Conservation (phyloP, 2,888 invertebrate genomes). For the Ophion slaviceki region DNA sequence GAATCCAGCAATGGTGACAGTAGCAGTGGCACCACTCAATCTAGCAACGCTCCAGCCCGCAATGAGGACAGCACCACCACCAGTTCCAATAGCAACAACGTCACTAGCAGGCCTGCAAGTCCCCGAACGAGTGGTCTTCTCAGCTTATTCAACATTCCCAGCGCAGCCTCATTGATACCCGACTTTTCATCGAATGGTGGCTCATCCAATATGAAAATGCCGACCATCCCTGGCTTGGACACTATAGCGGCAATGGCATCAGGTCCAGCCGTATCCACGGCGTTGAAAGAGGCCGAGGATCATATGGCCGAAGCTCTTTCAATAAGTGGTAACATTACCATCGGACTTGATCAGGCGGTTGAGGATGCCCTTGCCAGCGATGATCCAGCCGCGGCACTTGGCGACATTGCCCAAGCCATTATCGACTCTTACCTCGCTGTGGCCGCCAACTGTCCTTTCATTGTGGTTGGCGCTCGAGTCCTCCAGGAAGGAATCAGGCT, state of each 20-base stretch:
- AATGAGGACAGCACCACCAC: background rate
- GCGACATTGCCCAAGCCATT: constrained; percentile 64
- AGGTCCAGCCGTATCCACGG: constrained; percentile 61
- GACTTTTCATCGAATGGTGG: background rate
- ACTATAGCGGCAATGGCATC: constrained; percentile 1
- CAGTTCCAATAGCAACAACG: background rate
- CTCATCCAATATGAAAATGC: background rate
- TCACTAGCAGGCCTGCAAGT: background rate
- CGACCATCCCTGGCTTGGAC: constrained; percentile 22
- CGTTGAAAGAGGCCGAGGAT: constrained; percentile 62
- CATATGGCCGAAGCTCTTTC: constrained; percentile 63
- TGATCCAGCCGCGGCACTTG: constrained; percentile 64
- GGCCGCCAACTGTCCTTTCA: constrained; percentile 68
- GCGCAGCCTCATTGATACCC: constrained; percentile 1
- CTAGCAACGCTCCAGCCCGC: background rate
- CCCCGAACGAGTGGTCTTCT: background rate
- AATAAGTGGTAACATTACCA: constrained; percentile 58
- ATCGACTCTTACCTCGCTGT: constrained; percentile 64
- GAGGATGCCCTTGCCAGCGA: constrained; percentile 62
- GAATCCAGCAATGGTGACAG: background rate
- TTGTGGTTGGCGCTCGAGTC: constrained; percentile 66
- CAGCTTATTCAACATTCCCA: constrained; percentile 32
- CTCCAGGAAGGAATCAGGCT: constrained; percentile 69
- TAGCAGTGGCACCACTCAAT: background rate
- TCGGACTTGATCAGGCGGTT: constrained; percentile 67